phyloP scores from a whole-genome alignment of 2,888 invertebrate species.

The Athalia rosae region DNA sequence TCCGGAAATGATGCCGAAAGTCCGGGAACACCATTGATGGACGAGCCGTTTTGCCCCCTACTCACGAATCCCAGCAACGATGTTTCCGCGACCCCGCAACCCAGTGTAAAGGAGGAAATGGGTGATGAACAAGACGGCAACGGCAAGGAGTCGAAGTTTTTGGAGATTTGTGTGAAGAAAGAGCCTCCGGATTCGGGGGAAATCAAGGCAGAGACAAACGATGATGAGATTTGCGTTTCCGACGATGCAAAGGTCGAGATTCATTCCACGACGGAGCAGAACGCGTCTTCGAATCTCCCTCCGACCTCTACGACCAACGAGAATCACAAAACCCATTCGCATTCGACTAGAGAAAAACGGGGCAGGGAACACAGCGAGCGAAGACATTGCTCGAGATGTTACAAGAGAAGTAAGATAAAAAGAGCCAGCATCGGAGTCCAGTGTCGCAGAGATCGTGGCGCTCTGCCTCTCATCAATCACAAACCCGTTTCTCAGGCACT shows the following conservation, averaged over 20 bases:
- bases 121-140: not conserved
- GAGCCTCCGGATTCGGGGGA: constrained; percentile 54
- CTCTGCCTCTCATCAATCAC: constrained; percentile 57
- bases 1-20: constrained; percentile 40
- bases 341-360: constrained; percentile 65
- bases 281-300: constrained; percentile 31
- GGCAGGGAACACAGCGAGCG: constrained; percentile 67
- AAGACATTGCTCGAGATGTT: constrained; percentile 79
- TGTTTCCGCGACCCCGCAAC: not conserved
- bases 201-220: not conserved
- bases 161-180: constrained; percentile 53
- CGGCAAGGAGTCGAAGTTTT: constrained; percentile 22
- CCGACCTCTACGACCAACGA: constrained; percentile 32
- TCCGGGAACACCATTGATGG: constrained; percentile 52
- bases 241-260: constrained; percentile 43
- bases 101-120: not conserved
- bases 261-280: constrained; percentile 48
- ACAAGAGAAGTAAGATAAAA: constrained; percentile 82
- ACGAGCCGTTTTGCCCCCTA: constrained; percentile 47
- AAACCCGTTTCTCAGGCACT: constrained; percentile 57
- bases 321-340: constrained; percentile 58
- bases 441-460: constrained; percentile 78
- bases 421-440: constrained; percentile 84
- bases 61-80: not conserved
- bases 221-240: not conserved